A percentile compares a stretch with the other conserved stretches of the same genome.
Evolutionary conservation across 2,113 vertebrate species (phyloP).

Genomic region (Halichoerus grypus): DNA sequence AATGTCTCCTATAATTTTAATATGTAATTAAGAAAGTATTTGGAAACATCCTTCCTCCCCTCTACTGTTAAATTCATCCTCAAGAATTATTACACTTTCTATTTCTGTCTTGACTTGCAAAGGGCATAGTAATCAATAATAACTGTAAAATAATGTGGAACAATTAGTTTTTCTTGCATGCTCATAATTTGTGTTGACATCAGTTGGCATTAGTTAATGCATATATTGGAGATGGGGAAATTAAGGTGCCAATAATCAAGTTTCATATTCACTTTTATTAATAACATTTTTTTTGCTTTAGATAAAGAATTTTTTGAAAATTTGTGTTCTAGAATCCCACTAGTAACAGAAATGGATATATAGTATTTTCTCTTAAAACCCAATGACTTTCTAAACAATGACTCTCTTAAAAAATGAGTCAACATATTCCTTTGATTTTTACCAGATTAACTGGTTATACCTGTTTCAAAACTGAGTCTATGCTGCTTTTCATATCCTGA

Average conservation of each 20-base stretch:
- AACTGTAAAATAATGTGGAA: slow-evolving; percentile 74
- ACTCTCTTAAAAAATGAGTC: slow-evolving; percentile 2
- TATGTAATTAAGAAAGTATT: slow-evolving; percentile 60
- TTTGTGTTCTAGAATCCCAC: neutral
- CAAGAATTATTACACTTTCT: slow-evolving; percentile 74
- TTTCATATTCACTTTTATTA: slow-evolving; percentile 55
- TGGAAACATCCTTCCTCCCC: slow-evolving; percentile 1
- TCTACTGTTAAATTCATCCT: slow-evolving; percentile 45
- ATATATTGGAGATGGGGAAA: slow-evolving; percentile 44
- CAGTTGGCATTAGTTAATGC: slow-evolving; percentile 63
- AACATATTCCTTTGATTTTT: neutral
- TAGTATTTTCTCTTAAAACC: neutral
- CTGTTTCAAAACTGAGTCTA: neutral
- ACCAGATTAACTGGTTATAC: neutral
- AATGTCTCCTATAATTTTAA: slow-evolving; percentile 53
- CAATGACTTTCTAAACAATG: neutral
- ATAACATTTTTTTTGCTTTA: slow-evolving; percentile 33
- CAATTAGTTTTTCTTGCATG: slow-evolving; percentile 78
- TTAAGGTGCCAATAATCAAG: slow-evolving; percentile 69
- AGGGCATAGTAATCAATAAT: slow-evolving; percentile 80
- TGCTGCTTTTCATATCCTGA: neutral
- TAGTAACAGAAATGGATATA: neutral
- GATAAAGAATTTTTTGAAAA: slow-evolving; percentile 17
- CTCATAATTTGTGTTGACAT: slow-evolving; percentile 79
- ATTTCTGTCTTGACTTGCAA: slow-evolving; percentile 79